Evolutionary conservation across 2,888 invertebrate genomes (phyloP).

Genomic region (Campoletis raptor): DNA sequence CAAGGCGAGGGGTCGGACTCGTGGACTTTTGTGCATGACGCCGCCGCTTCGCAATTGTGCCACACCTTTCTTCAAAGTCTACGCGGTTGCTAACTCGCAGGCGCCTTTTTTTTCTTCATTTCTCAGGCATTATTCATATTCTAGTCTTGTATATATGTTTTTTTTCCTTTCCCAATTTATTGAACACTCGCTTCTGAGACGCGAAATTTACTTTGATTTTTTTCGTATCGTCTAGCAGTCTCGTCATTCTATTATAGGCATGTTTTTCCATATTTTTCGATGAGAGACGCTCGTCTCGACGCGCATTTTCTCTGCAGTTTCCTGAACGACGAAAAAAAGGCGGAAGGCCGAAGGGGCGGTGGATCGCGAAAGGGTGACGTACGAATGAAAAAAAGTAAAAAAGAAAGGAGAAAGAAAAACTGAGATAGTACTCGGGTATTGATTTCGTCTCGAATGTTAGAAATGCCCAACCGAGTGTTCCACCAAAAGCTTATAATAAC

Average conservation of each 20-base stretch:
- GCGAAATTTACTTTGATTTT: not conserved
- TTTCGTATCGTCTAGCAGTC: not conserved
- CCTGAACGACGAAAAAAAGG: constrained; percentile 14
- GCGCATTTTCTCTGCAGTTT: constrained; percentile 29
- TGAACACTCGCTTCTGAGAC: too few relatives aligned
- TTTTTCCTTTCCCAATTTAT: too few relatives aligned
- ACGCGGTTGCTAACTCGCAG: constrained; percentile 71
- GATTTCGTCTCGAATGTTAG: constrained; percentile 78
- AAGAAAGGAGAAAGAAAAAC: constrained; percentile 31
- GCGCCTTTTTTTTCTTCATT: constrained; percentile 46
- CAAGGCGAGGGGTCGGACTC: not conserved
- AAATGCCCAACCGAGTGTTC: constrained; percentile 63
- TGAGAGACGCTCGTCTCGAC: not conserved
- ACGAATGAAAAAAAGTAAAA: constrained; percentile 27
- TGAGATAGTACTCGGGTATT: constrained; percentile 71
- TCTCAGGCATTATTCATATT: not conserved
- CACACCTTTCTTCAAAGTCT: constrained; percentile 72
- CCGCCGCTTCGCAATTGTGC: constrained; percentile 70
- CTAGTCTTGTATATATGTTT: too few relatives aligned
- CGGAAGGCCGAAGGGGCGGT: constrained; percentile 15
- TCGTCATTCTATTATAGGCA: not conserved
- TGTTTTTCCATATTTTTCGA: not conserved
- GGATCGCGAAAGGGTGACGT: constrained; percentile 54
- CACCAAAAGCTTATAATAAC: too few relatives aligned
- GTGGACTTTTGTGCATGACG: constrained; percentile 54